Base-by-base conservation (phyloP, 92 coral and sea anemone genomes). In the Parazoanthus atlanticus region DNA sequence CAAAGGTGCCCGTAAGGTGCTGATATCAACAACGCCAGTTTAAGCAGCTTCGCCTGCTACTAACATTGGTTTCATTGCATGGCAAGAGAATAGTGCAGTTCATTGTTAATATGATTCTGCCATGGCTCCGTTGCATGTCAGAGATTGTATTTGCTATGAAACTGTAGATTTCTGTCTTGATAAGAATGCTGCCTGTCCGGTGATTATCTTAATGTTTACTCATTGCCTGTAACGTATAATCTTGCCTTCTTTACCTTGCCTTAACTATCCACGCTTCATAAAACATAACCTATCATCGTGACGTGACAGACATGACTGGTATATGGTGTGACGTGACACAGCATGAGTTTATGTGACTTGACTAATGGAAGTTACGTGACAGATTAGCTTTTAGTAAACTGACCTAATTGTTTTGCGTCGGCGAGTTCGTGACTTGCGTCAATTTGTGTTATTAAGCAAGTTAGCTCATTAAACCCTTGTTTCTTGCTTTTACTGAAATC, bases 141-240 rank as follows among this genome's bases (percentile, higher is more conserved):
- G 58, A 52, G 17, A 52, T 52, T 52, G 17, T 52, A 16, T 16
- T 52, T 61, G 4, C 79, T 75, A n/a, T 61, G 69, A 61, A 61
- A 61, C 69, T 61, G 16, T 43, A 43, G 58, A 32, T 30, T 82
- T 74, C 78, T 84, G 66, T 84, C 74, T 84, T 84, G 52, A 40
- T 70, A 43, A 71, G 77, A 72, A 84, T 84, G 79, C 87, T 40
- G 78, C 87, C 78, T 84, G 40, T 15, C 52, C 38, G 87, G 76
- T 70, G 69, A 52, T 28, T 56, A 21, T 32, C 21, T 8, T 54
- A 52, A 43, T 3, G 23, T 30, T 54, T 30, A 6, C 31, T 61
- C 69, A 61, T 15, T 61, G 69, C 69, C 8, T 61, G 69, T 61
- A 61, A 61, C 28, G 65, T 56, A 56, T 0, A 6, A 16, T 56